Conservation (phyloP, 1,140 invertebrate species). For the Ruditapes philippinarum region DNA sequence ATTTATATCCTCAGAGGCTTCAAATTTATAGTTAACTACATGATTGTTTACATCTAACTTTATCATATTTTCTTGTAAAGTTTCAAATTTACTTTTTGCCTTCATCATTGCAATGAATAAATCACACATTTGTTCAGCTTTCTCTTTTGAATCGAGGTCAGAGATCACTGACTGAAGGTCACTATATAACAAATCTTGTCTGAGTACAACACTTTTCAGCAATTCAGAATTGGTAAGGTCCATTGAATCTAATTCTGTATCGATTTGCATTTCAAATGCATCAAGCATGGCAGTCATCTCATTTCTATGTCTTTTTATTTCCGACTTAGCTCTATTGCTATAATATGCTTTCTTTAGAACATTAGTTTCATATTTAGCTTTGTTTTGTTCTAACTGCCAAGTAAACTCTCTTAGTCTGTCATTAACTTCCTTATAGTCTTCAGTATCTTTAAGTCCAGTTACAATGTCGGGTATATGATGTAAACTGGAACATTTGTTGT, state of each 20-base stretch:
- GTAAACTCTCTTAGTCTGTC: neutral
- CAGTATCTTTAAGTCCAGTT: neutral
- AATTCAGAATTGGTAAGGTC: neutral
- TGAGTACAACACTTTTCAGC: neutral
- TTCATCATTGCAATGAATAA: conserved; percentile 11
- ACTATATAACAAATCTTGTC: neutral
- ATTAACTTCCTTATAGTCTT: neutral
- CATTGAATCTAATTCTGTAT: neutral
- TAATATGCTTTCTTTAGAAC: neutral
- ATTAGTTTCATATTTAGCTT: conserved; percentile 16
- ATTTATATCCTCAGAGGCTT: neutral
- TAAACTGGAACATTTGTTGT: neutral
- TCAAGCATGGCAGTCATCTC: neutral
- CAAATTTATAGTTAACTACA: neutral
- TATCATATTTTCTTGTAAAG: neutral
- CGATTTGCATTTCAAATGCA: neutral
- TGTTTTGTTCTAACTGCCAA: neutral
- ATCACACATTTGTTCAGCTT: neutral
- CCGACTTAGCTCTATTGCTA: neutral
- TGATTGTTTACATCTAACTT: neutral
- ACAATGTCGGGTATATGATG: neutral
- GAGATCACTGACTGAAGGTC: neutral
- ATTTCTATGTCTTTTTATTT: neutral
- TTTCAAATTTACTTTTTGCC: neutral
- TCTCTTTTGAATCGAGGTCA: neutral